A percentile compares a stretch with the other conserved stretches of the same genome.
These are phyloP conservation scores for Saxicola maurus DNA, from an alignment of 2,797 vertebrate genomes.

Conservation along the genomic window DNA sequence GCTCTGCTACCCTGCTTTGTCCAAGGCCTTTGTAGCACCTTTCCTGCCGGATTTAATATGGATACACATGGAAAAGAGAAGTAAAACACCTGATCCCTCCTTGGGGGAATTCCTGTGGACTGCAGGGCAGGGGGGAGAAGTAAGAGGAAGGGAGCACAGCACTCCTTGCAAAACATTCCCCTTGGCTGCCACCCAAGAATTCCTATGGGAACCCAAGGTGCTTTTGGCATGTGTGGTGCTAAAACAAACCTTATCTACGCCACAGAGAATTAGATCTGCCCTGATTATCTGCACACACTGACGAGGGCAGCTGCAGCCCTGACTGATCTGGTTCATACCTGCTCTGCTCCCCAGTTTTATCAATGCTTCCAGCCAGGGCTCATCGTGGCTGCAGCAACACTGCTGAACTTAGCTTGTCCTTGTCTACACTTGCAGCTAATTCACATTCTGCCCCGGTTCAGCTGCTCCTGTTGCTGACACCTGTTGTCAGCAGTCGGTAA, in stretches of 20 bases:
- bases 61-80: background rate
- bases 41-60: background rate
- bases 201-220: background rate
- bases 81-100: background rate
- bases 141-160: background rate
- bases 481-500: conserved; percentile 54
- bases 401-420: background rate
- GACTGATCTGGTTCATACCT: background rate
- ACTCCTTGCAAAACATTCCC: background rate
- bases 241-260: background rate
- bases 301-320: background rate
- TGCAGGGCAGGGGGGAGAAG: background rate
- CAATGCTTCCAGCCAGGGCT: background rate
- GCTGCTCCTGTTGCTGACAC: conserved; percentile 37
- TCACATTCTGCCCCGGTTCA: background rate
- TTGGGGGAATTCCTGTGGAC: background rate
- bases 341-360: background rate
- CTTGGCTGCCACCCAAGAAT: background rate
- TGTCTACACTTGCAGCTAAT: conserved; percentile 26
- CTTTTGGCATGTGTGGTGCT: background rate
- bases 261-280: background rate
- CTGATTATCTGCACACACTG: background rate
- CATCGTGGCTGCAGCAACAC: background rate
- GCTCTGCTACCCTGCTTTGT: background rate
- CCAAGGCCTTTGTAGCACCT: background rate